Conservation (phyloP, 2,797 vertebrate species). For the Chromis chromis region DNA sequence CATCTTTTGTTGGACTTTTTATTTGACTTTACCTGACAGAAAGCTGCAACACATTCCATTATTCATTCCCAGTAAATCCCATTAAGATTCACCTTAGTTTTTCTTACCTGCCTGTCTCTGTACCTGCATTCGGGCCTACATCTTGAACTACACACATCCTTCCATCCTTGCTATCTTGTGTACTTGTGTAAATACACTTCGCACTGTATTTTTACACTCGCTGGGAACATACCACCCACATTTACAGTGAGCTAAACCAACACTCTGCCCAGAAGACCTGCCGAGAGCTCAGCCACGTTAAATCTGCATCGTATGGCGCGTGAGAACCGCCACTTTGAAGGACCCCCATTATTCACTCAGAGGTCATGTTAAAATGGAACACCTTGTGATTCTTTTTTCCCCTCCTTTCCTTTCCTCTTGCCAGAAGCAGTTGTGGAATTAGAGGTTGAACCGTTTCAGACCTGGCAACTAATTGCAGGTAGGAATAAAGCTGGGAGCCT, state of each 20-base stretch:
- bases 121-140: too few species aligned
- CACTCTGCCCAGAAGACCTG: constrained; percentile 45
- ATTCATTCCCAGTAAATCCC: too few species aligned
- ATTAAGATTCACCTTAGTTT: too few species aligned
- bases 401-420: constrained; percentile 20
- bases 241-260: constrained; percentile 25
- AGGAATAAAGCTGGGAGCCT: constrained; percentile 41
- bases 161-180: neutral
- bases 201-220: constrained; percentile 20
- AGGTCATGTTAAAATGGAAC: constrained; percentile 74
- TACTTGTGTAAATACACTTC: constrained; percentile 19
- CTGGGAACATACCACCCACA: constrained; percentile 45
- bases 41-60: too few species aligned
- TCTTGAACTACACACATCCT: too few species aligned
- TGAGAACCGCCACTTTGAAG: constrained; percentile 48
- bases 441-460: constrained; percentile 59
- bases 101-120: too few species aligned
- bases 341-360: constrained; percentile 54
- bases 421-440: constrained; percentile 60
- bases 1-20: too few species aligned
- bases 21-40: too few species aligned
- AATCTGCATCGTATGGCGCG: constrained; percentile 42
- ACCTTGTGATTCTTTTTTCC: constrained; percentile 57
- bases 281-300: constrained; percentile 47
- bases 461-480: constrained; percentile 68